phyloP scores from a whole-genome alignment of 1,140 invertebrate genomes.

The Vollenhovia emeryi region DNA sequence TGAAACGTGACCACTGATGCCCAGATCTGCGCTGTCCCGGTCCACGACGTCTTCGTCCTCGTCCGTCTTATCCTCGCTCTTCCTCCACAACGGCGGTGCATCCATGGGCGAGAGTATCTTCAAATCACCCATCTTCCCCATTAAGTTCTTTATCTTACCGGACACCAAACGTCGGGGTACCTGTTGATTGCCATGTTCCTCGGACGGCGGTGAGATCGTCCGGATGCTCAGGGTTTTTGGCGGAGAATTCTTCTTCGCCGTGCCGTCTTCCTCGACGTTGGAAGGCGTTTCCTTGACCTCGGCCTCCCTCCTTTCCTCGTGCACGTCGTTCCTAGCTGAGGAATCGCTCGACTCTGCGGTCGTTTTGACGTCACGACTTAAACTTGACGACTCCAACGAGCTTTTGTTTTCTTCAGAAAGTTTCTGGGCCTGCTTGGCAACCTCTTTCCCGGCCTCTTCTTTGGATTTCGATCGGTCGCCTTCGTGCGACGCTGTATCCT shows the following conservation, averaged over 20 bases:
- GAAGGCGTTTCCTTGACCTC: neutral
- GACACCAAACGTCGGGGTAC: constrained; percentile 74
- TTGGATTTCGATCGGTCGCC: neutral
- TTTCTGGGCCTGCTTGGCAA: neutral
- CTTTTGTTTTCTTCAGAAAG: constrained; percentile 3
- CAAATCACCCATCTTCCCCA: constrained; percentile 81
- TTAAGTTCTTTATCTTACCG: constrained; percentile 81
- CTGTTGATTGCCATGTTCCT: constrained; percentile 60
- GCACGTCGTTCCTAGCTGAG: neutral
- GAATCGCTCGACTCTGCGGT: neutral
- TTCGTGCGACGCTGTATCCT: neutral
- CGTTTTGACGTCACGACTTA: neutral
- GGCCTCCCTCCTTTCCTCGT: neutral
- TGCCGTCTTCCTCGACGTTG: neutral
- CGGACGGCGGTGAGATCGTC: constrained; percentile 17
- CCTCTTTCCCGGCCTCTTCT: neutral
- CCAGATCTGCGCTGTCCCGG: constrained; percentile 74
- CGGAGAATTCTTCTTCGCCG: constrained; percentile 69
- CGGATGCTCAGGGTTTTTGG: constrained; percentile 77
- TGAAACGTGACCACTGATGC: constrained; percentile 64
- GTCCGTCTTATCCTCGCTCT: constrained; percentile 76
- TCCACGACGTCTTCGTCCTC: constrained; percentile 68
- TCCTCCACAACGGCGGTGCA: constrained; percentile 77
- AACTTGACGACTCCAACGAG: neutral
- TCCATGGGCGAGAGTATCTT: constrained; percentile 83